Evolutionary conservation across 2,113 vertebrate species (phyloP).

Genomic region (Dendrocopos noguchii): DNA sequence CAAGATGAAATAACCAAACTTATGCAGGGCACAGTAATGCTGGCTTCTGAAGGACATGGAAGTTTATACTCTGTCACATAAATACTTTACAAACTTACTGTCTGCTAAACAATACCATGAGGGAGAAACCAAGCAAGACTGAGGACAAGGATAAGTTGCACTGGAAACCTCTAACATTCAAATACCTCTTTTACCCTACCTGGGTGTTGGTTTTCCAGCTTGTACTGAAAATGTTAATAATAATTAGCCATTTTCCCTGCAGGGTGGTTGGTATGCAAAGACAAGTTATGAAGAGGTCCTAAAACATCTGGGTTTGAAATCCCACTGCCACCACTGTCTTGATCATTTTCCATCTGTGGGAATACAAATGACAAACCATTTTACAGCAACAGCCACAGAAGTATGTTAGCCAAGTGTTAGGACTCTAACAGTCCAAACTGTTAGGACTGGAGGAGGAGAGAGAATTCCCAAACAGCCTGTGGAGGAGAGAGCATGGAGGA

Average conservation of each 20-base stretch:
- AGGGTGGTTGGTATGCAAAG: not conserved
- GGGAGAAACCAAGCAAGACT: not conserved
- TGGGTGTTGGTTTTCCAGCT: not conserved
- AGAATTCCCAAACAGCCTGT: not conserved
- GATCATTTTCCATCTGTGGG: not conserved
- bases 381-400: not conserved
- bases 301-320: not conserved
- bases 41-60: not conserved
- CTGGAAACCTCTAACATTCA: not conserved
- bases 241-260: not conserved
- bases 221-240: not conserved
- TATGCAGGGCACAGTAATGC: not conserved
- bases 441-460: not conserved
- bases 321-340: not conserved
- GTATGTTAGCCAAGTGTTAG: not conserved
- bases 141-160: not conserved
- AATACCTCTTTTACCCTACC: not conserved
- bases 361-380: not conserved
- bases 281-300: not conserved
- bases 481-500: not conserved
- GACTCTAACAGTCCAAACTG: not conserved
- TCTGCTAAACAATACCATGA: not conserved
- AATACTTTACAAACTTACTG: conserved; percentile 13
- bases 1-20: not conserved
- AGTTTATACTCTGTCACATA: not conserved